phyloP scores from a whole-genome alignment of 2,888 invertebrate genomes.

The Synergus itoensis region DNA sequence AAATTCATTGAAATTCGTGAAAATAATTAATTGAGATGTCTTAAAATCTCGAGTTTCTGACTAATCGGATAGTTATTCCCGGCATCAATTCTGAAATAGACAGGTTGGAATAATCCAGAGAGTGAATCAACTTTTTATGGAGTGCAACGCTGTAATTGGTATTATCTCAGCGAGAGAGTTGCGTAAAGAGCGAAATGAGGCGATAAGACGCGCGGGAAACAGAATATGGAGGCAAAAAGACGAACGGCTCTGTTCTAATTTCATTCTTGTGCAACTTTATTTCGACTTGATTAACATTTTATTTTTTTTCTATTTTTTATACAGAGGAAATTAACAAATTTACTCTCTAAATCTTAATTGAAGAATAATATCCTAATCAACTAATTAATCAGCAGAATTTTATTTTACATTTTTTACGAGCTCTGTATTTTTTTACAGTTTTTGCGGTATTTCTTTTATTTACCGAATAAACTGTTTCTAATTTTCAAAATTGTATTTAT shows the following conservation, averaged over 20 bases:
- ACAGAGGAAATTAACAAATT: neutral
- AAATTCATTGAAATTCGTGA: too few relatives aligned
- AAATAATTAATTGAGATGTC: neutral
- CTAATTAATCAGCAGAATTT: neutral
- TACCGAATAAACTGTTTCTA: too few relatives aligned
- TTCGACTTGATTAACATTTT: neutral
- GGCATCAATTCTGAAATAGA: neutral
- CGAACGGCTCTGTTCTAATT: neutral
- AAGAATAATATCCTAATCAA: neutral
- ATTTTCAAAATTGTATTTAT: neutral
- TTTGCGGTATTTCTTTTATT: too few relatives aligned
- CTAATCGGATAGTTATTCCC: neutral
- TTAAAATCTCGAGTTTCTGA: neutral
- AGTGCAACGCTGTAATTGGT: conserved; percentile 32
- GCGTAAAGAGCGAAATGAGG: conserved; percentile 14
- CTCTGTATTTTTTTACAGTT: too few relatives aligned
- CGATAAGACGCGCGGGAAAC: conserved; percentile 17
- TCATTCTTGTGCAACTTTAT: neutral
- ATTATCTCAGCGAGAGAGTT: conserved; percentile 26
- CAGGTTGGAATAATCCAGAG: conserved; percentile 15
- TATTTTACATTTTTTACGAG: too few relatives aligned
- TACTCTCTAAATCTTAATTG: neutral
- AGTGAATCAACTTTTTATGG: conserved; percentile 38
- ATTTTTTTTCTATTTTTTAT: neutral
- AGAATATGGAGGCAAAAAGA: conserved; percentile 7